Percentiles rank a stretch among this genome's conserved stretches.
Conservation (phyloP, 2,113 vertebrate species). For the Periophthalmus modestus region DNA sequence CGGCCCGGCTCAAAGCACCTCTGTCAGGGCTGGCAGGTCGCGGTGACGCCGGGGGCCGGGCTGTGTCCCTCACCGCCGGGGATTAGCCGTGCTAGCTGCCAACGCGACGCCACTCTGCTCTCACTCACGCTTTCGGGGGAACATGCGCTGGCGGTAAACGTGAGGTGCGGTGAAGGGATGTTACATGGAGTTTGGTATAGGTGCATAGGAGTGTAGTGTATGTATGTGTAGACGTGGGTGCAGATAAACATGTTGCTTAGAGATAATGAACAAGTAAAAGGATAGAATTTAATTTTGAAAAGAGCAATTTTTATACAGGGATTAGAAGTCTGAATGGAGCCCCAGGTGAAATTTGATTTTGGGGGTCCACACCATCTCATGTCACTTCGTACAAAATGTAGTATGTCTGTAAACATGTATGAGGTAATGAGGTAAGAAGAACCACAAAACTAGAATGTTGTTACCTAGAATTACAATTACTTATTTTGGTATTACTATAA, state of each 20-base stretch:
- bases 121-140: constrained; percentile 59
- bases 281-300: too few relatives aligned
- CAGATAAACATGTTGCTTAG: not conserved
- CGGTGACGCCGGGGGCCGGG: constrained; percentile 72
- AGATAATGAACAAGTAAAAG: too few relatives aligned
- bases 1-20: constrained; percentile 73
- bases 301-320: too few relatives aligned
- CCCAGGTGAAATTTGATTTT: too few relatives aligned
- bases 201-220: not conserved
- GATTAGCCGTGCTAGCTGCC: constrained; percentile 71
- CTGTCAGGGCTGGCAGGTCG: constrained; percentile 74
- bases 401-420: too few relatives aligned
- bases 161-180: constrained; percentile 29
- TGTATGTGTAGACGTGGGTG: constrained; percentile 1
- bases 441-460: too few relatives aligned
- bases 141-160: constrained; percentile 28
- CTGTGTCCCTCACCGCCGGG: constrained; percentile 63
- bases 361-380: too few relatives aligned
- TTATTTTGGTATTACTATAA: too few relatives aligned
- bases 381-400: too few relatives aligned
- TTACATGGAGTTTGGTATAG: not conserved
- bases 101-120: constrained; percentile 59
- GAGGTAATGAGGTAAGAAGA: too few relatives aligned
- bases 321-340: too few relatives aligned
- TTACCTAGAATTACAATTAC: too few relatives aligned